A percentile compares a stretch with the other conserved stretches of the same genome.
phyloP scores from a whole-genome alignment of 2,797 vertebrate genomes.

The Percopsis omiscomaycus region DNA sequence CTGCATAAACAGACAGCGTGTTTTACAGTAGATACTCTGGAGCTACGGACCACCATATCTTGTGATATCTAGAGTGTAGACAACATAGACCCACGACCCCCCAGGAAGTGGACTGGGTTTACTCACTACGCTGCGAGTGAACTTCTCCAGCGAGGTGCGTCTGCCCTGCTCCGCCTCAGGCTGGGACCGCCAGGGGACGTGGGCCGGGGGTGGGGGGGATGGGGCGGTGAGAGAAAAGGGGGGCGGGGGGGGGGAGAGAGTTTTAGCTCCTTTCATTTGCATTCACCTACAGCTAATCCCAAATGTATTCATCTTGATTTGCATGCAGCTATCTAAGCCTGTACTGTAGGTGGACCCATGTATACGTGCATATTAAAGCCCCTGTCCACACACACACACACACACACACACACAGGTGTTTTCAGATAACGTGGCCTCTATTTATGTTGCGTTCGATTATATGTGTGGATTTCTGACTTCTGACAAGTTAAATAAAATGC shows the following conservation, averaged over 20 bases:
- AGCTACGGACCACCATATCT: too few relatives aligned
- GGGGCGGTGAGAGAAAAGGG: neutral
- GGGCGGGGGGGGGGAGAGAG: neutral
- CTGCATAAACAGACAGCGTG: too few relatives aligned
- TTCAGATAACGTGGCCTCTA: too few relatives aligned
- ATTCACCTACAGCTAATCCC: neutral
- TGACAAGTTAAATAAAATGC: too few relatives aligned
- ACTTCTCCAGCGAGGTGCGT: conserved; percentile 99
- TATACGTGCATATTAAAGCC: neutral
- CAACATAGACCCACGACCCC: too few relatives aligned
- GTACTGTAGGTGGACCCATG: neutral
- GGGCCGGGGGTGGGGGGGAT: neutral
- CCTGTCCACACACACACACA: neutral
- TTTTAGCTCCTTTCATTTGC: too few relatives aligned
- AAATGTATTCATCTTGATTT: neutral
- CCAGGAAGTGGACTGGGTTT: neutral
- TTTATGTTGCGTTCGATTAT: too few relatives aligned
- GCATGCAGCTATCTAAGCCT: neutral
- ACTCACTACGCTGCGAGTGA: conserved; percentile 98
- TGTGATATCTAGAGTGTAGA: too few relatives aligned
- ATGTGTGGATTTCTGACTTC: too few relatives aligned
- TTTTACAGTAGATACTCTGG: too few relatives aligned
- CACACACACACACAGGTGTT: neutral
- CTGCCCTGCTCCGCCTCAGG: conserved; percentile 94
- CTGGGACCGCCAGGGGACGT: conserved; percentile 64